phyloP scores from a whole-genome alignment of 2,113 vertebrate genomes.

The Nothocercus julius region DNA sequence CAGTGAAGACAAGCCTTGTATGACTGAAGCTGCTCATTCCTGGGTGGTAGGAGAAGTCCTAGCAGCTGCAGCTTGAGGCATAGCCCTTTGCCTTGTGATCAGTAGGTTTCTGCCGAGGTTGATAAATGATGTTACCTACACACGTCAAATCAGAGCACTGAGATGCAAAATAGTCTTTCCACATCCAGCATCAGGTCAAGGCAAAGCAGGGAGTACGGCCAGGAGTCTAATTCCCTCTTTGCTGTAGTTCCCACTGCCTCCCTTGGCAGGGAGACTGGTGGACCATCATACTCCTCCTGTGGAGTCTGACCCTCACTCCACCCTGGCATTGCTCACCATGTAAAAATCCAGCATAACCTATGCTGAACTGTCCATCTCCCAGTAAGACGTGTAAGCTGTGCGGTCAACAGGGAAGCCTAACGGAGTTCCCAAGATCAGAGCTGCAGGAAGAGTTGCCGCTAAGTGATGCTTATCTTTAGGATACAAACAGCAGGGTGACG shows the following conservation, averaged over 20 bases:
- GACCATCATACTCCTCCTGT: neutral
- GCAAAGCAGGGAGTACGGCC: neutral
- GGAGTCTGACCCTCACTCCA: neutral
- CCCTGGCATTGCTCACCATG: neutral
- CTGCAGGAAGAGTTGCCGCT: constrained; percentile 56
- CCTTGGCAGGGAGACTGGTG: constrained; percentile 12
- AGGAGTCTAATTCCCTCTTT: neutral
- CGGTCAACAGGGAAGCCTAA: constrained; percentile 46
- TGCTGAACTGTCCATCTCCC: neutral
- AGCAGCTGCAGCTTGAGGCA: neutral
- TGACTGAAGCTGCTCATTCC: fast-evolving
- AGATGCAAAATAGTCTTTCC: neutral
- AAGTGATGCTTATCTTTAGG: constrained; percentile 65
- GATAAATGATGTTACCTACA: constrained; percentile 25
- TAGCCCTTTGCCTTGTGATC: neutral
- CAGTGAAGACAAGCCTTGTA: neutral
- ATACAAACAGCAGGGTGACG: constrained; percentile 60
- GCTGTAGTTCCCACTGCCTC: constrained; percentile 12
- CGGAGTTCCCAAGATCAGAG: constrained; percentile 43
- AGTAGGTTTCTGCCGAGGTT: neutral
- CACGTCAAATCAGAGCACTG: neutral
- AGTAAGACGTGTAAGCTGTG: neutral
- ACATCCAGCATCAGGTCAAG: constrained; percentile 2
- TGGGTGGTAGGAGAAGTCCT: neutral
- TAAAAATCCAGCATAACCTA: neutral